These are phyloP conservation scores for Catocala fraxini DNA, from an alignment of 2,888 invertebrate genomes.

Conservation along the genomic window DNA sequence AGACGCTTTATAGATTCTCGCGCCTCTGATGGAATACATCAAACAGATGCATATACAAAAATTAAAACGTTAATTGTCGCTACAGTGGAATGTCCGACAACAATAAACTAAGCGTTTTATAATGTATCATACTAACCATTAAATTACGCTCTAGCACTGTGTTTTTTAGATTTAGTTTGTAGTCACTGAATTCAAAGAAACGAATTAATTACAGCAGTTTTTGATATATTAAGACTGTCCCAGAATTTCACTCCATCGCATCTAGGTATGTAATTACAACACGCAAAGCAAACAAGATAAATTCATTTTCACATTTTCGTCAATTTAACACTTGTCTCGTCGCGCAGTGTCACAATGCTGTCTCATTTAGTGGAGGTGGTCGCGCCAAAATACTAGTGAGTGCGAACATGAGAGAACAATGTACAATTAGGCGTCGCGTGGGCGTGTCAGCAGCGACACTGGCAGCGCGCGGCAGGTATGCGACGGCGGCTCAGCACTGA, in stretches of 20 bases:
- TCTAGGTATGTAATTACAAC: conserved; percentile 2
- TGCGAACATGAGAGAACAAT: conserved; percentile 74
- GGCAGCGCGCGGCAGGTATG: conserved; percentile 32
- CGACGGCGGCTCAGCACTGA: conserved; percentile 36
- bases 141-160: conserved; percentile 24
- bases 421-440: conserved; percentile 70
- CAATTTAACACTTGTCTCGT: conserved; percentile 47
- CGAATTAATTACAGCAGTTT: conserved; percentile 16
- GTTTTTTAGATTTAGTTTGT: conserved; percentile 29
- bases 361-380: conserved; percentile 54
- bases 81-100: conserved; percentile 54
- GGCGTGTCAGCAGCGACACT: conserved; percentile 55
- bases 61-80: conserved; percentile 70
- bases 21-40: conserved; percentile 67
- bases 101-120: conserved; percentile 54
- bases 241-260: conserved; percentile 4
- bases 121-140: conserved; percentile 37
- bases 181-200: conserved; percentile 30
- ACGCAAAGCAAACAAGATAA: conserved; percentile 6
- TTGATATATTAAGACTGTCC: conserved; percentile 14
- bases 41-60: conserved; percentile 71
- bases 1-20: conserved; percentile 73
- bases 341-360: conserved; percentile 21
- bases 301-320: conserved; percentile 27
- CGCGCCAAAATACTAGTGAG: conserved; percentile 64